Percentiles rank a stretch among this genome's conserved stretches.
Evolutionary conservation across 2,888 invertebrate genomes (phyloP).

Genomic region (Chydorus sphaericus): DNA sequence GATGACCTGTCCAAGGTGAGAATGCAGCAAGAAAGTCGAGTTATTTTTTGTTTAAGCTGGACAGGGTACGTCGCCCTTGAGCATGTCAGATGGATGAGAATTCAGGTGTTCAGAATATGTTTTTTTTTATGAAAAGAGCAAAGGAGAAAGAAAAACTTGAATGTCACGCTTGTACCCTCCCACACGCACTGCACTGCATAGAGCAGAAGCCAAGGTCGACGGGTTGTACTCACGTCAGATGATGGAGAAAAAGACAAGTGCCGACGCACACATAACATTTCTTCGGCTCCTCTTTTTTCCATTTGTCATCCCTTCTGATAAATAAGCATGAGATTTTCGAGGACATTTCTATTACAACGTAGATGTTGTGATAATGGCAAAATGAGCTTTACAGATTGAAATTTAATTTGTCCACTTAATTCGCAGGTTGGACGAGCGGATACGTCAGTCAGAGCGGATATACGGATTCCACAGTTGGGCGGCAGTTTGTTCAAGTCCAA

Average conservation of each 20-base stretch:
- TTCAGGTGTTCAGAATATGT: no score
- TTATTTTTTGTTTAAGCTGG: background rate
- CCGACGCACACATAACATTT: background rate
- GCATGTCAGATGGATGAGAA: no score
- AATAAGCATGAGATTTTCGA: no score
- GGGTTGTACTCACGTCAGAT: background rate
- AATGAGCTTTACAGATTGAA: background rate
- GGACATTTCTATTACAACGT: background rate
- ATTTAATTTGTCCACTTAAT: background rate
- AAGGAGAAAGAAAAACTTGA: no score
- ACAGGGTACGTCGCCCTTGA: no score
- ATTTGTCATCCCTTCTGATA: background rate
- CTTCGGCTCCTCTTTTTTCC: background rate
- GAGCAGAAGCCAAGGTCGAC: slow-evolving; percentile 1
- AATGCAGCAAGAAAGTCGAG: background rate
- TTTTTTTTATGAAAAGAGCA: no score
- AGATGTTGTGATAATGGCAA: background rate
- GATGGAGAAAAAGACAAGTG: background rate
- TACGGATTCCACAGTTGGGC: background rate
- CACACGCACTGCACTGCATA: background rate
- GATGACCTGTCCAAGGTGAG: slow-evolving; percentile 53
- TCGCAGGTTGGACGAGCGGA: slow-evolving; percentile 5
- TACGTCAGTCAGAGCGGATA: background rate
- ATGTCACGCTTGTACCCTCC: no score
- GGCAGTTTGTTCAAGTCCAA: slow-evolving; percentile 7